Evolutionary conservation across 2,797 vertebrate genomes (phyloP), one percentile per base, ranked within the genome.

Genomic region (Lagorchestes hirsutus): DNA sequence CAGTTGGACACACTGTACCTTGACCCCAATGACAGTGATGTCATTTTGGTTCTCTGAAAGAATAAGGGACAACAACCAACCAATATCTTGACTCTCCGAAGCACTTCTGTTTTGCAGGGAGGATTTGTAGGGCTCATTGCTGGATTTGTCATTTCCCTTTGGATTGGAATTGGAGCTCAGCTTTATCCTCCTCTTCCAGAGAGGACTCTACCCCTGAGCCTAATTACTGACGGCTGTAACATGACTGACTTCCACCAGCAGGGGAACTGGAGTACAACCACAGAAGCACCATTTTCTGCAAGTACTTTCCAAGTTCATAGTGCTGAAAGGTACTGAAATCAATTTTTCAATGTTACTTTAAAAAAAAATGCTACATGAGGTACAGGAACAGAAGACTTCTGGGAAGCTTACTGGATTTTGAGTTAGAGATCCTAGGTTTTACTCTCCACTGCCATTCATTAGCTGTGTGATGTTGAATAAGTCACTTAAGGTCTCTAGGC

Each of bases 111-210:
- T 98, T 98, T 98, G 28, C 98, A 99, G 99, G 99, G 99, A 92
- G 98, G 99, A 57, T 98, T 99, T 96, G 40, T 95, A 55, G 99
- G 99, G 55, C 98, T 99, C 97, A n/a, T 99, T 90, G 94, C 82
- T 29, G 99, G 99, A 90, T 99, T 99, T 50, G 34, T 90, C 95
- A 91, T 99, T 98, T 99, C 99, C 27, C 98, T 99, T 97, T 99
- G 99, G 99, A 98, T 99, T 98, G 99, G 99, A 97, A 99, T 99
- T 5, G 99, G 99, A 98, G 97, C 98, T 95, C 99, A 99, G 98
- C 87, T 99, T 95, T 99, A 99, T 96, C 99, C 99, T 93, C 98
- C 99, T 0, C 98, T 98, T 54, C 97, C 67, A n/a, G 98, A 98
- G 4, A 99, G 98, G 97, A 99, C 99, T 90, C 97, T 97, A 31